phyloP scores from a whole-genome alignment of 2,888 invertebrate species.

The Brassicogethes aeneus region DNA sequence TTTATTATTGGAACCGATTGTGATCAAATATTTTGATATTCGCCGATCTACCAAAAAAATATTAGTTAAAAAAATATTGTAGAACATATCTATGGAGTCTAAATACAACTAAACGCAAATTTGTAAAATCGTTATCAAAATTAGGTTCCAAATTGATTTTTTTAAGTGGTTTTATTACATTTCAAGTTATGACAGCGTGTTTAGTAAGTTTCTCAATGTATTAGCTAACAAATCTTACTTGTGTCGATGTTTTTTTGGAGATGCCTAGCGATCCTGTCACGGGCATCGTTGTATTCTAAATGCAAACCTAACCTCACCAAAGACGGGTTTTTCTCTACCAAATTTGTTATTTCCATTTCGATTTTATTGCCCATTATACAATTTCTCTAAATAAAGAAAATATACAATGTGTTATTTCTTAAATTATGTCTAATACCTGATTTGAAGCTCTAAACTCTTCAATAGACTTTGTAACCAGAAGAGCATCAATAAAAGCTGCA shows the following conservation, averaged over 20 bases:
- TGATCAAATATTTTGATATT: slow-evolving; percentile 2
- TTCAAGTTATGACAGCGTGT: too few relatives aligned
- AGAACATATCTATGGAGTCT: not conserved
- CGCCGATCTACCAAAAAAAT: slow-evolving; percentile 1
- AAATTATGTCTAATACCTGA: slow-evolving; percentile 84
- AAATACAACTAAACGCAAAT: too few relatives aligned
- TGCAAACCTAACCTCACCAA: slow-evolving; percentile 90
- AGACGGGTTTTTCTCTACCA: slow-evolving; percentile 92
- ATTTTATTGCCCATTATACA: slow-evolving; percentile 91
- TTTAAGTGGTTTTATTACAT: too few relatives aligned
- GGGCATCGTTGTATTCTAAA: slow-evolving; percentile 93
- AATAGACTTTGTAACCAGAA: slow-evolving; percentile 77
- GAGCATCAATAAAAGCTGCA: slow-evolving; percentile 75
- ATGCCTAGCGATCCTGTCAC: slow-evolving; percentile 84
- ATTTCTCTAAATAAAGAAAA: not conserved
- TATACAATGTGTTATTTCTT: not conserved
- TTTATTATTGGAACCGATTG: slow-evolving; percentile 1
- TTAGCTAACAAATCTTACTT: too few relatives aligned
- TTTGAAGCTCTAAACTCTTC: slow-evolving; percentile 96
- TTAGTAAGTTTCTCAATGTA: too few relatives aligned
- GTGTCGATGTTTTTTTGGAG: slow-evolving; percentile 91
- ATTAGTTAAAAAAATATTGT: not conserved
- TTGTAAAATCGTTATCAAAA: too few relatives aligned
- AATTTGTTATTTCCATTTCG: slow-evolving; percentile 95
- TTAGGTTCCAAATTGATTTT: too few relatives aligned